phyloP scores from a whole-genome alignment of 2,888 invertebrate genomes.

The Spisula subtruncata region DNA sequence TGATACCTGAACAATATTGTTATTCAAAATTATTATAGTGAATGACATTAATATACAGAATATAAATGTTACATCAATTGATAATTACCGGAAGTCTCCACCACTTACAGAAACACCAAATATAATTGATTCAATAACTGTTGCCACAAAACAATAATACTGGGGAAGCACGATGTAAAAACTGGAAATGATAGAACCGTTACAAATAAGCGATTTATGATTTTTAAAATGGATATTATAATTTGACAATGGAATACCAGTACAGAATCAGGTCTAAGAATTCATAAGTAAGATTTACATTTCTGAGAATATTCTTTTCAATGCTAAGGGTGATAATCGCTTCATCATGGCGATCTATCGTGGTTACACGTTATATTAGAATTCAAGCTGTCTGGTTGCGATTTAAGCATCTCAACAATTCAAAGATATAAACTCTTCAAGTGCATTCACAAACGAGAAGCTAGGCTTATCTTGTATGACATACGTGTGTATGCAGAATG shows the following conservation, averaged over 20 bases:
- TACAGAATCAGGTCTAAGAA: background rate
- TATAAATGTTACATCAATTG: background rate
- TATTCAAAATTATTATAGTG: background rate
- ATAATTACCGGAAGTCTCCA: background rate
- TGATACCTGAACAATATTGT: background rate
- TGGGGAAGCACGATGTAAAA: too few species aligned
- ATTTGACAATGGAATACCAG: too few species aligned
- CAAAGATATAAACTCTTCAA: background rate
- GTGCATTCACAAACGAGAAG: background rate
- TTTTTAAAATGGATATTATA: too few species aligned
- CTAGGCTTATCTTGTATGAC: background rate
- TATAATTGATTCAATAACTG: background rate
- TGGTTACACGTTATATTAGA: background rate
- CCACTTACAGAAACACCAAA: background rate
- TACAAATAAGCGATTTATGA: too few species aligned
- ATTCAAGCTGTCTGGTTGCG: background rate
- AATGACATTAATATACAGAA: background rate
- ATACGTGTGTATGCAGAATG: background rate
- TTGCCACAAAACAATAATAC: background rate
- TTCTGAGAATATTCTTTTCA: background rate
- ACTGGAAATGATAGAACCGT: too few species aligned
- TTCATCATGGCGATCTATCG: background rate
- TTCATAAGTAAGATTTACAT: background rate
- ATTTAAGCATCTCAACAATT: background rate
- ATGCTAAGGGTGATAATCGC: background rate